Conservation (phyloP, 2,113 vertebrate species). For the Toxostoma redivivum region DNA sequence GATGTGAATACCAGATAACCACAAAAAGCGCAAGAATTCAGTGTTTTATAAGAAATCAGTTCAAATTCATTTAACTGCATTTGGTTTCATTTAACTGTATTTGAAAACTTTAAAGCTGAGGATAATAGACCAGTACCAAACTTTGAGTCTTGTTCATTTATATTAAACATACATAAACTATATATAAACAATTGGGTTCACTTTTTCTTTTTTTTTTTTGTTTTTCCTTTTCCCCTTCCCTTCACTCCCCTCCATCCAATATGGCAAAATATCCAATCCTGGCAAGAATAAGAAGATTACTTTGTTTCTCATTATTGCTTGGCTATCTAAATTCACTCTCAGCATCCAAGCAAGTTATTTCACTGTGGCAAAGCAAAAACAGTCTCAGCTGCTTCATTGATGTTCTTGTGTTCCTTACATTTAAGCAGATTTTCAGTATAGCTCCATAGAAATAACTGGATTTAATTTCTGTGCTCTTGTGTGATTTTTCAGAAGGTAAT, state of each 20-base stretch:
- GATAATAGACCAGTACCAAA: neutral
- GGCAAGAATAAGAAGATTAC: neutral
- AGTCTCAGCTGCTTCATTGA: neutral
- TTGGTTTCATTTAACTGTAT: constrained; percentile 46
- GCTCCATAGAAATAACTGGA: neutral
- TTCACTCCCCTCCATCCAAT: neutral
- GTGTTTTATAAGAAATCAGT: constrained; percentile 34
- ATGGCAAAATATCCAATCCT: neutral
- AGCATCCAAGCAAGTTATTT: neutral
- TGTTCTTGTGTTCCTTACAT: neutral
- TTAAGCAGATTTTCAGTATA: neutral
- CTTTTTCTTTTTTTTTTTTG: neutral
- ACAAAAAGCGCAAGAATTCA: constrained; percentile 51
- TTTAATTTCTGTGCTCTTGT: neutral
- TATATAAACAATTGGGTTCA: neutral
- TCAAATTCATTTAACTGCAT: neutral
- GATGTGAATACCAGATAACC: constrained; percentile 11
- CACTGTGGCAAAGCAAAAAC: neutral
- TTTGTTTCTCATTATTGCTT: neutral
- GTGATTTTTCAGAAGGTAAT: neutral
- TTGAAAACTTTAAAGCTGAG: constrained; percentile 21
- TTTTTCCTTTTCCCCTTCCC: neutral
- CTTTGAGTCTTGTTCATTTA: neutral
- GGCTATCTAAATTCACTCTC: neutral
- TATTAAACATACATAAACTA: neutral